Conservation (phyloP, 2,888 invertebrate genomes). For the Drosophila kanekoi region DNA sequence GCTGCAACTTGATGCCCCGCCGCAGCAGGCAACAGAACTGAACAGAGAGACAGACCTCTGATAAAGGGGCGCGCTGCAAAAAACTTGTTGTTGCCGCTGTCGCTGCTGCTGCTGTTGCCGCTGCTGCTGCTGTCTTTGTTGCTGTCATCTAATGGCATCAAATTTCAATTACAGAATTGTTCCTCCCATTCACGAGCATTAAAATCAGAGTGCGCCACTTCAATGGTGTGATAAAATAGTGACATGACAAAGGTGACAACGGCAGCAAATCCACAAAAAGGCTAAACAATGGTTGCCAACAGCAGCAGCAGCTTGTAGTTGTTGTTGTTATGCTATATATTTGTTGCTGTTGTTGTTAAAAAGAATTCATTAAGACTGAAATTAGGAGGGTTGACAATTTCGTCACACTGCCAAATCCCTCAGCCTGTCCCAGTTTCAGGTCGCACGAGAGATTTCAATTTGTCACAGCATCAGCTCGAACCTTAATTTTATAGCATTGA, state of each 20-base stretch:
- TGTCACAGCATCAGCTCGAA: slow-evolving; percentile 42
- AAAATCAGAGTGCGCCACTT: slow-evolving; percentile 52
- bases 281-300: slow-evolving; percentile 70
- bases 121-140: slow-evolving; percentile 37
- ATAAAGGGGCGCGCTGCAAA: slow-evolving; percentile 46
- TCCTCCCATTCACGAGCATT: slow-evolving; percentile 58
- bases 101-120: slow-evolving; percentile 31
- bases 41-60: slow-evolving; percentile 19
- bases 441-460: slow-evolving; percentile 43
- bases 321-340: no score
- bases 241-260: slow-evolving; percentile 77
- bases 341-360: slow-evolving; percentile 53
- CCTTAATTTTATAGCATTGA: slow-evolving; percentile 10
- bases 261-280: slow-evolving; percentile 75
- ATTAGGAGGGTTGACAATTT: slow-evolving; percentile 79
- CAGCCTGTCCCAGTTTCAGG: slow-evolving; percentile 32
- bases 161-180: slow-evolving; percentile 83
- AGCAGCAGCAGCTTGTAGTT: slow-evolving; percentile 18
- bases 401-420: slow-evolving; percentile 65
- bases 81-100: slow-evolving; percentile 39
- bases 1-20: slow-evolving; percentile 64
- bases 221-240: slow-evolving; percentile 70
- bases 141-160: slow-evolving; percentile 79
- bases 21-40: slow-evolving; percentile 28
- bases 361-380: slow-evolving; percentile 71